These are phyloP conservation scores for Drosophila sp. DNA, from an alignment of 1,140 invertebrate species.

Conservation along the genomic window DNA sequence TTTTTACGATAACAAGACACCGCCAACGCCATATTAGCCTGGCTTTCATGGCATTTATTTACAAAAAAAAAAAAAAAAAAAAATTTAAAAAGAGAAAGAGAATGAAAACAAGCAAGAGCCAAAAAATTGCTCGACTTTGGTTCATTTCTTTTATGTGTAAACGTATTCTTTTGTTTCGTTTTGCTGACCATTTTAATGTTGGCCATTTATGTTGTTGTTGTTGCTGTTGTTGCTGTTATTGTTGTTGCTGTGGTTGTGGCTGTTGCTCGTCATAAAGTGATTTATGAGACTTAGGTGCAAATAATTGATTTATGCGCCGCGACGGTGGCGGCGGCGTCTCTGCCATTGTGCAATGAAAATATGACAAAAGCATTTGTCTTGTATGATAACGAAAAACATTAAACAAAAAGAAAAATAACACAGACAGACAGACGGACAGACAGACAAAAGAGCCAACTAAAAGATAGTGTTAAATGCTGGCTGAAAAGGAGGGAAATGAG, in stretches of 20 bases:
- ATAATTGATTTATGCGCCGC: slow-evolving; percentile 72
- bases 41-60: slow-evolving; percentile 63
- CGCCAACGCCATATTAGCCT: slow-evolving; percentile 74
- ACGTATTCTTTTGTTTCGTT: slow-evolving; percentile 18
- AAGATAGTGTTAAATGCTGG: no score
- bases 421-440: slow-evolving; percentile 8
- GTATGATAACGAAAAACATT: slow-evolving; percentile 24
- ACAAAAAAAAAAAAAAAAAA: slow-evolving; percentile 5
- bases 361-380: slow-evolving; percentile 31
- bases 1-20: slow-evolving; percentile 63
- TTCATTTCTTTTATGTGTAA: slow-evolving; percentile 23
- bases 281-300: slow-evolving; percentile 71
- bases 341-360: slow-evolving; percentile 42
- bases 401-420: not conserved
- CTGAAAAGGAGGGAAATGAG: no score
- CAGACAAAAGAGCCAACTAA: not conserved
- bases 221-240: not conserved
- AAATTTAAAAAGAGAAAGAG: not conserved
- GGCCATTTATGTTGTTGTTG: slow-evolving; percentile 34
- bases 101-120: slow-evolving; percentile 34
- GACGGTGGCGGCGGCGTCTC: slow-evolving; percentile 3
- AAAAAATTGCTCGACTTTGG: slow-evolving; percentile 57
- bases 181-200: slow-evolving; percentile 65
- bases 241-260: not conserved
- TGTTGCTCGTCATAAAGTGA: slow-evolving; percentile 64